Conservation (phyloP, 1,140 invertebrate species). For the Drosophila carrolli region DNA sequence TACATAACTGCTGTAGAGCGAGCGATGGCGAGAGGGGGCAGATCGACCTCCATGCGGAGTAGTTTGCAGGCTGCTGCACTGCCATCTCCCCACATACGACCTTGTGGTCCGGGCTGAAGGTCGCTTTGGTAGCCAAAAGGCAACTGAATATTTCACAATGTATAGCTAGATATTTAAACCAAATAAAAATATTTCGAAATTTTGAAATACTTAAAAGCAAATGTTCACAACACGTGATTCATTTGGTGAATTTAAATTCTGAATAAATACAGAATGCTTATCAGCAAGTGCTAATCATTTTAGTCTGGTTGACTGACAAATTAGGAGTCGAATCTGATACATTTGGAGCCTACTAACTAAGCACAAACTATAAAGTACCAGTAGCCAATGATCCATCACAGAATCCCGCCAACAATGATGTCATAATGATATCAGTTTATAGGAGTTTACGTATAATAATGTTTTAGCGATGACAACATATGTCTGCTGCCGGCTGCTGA, state of each 20-base stretch:
- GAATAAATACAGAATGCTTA: slow-evolving; percentile 19
- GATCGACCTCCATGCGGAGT: slow-evolving; percentile 44
- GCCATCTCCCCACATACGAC: slow-evolving; percentile 42
- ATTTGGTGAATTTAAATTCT: not conserved
- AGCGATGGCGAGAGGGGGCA: slow-evolving; percentile 5
- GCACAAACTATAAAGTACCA: slow-evolving; percentile 3
- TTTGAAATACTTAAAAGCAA: not conserved
- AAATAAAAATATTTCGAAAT: slow-evolving; percentile 13
- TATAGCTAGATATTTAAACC: not conserved
- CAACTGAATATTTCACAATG: slow-evolving; percentile 4
- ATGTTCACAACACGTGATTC: slow-evolving; percentile 41
- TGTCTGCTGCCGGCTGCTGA: slow-evolving; percentile 22
- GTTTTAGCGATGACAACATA: slow-evolving; percentile 22
- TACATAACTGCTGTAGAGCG: slow-evolving; percentile 36
- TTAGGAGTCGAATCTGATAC: not conserved
- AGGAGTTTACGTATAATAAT: slow-evolving; percentile 6
- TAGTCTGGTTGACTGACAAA: slow-evolving; percentile 20
- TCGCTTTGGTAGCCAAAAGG: slow-evolving; percentile 37
- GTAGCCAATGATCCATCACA: slow-evolving; percentile 50
- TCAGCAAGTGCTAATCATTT: slow-evolving; percentile 16
- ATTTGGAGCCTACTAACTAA: slow-evolving; percentile 17
- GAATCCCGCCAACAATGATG: slow-evolving; percentile 49
- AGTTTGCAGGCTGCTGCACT: slow-evolving; percentile 49
- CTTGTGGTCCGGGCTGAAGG: slow-evolving; percentile 68
- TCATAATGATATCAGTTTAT: slow-evolving; percentile 47